Conservation (phyloP, 2,113 vertebrate genomes). For the Strix aluco region DNA sequence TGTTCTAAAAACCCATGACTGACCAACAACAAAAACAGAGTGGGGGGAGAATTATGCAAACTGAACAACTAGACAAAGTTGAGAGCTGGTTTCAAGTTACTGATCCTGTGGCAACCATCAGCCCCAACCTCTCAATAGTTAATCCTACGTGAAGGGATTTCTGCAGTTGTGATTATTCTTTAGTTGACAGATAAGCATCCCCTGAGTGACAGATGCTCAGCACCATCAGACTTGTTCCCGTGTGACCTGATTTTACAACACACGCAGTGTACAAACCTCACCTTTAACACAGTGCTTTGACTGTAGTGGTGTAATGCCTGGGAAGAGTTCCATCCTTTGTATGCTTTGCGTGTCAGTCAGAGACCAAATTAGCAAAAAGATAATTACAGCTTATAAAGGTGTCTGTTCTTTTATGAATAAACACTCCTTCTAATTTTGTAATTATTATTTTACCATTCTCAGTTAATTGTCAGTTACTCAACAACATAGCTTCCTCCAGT, state of each 20-base stretch:
- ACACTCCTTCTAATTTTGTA: conserved; percentile 39
- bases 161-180: not conserved
- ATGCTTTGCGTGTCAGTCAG: not conserved
- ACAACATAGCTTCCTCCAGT: not conserved
- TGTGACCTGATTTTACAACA: not conserved
- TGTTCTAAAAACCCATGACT: not conserved
- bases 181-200: not conserved
- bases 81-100: not conserved
- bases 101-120: not conserved
- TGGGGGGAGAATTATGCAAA: not conserved
- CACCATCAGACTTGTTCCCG: not conserved
- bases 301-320: not conserved
- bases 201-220: not conserved
- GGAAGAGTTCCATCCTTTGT: not conserved
- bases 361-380: conserved; percentile 38
- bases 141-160: not conserved
- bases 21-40: not conserved
- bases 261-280: not conserved
- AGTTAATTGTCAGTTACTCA: conserved; percentile 43
- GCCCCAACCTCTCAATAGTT: not conserved
- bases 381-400: conserved; percentile 53
- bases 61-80: not conserved
- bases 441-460: conserved; percentile 57
- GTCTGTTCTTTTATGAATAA: conserved; percentile 50
- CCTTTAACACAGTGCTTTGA: not conserved